Percentiles rank a stretch among this genome's conserved stretches.
Conservation (phyloP, 2,113 vertebrate species). For the Orycteropus afer region DNA sequence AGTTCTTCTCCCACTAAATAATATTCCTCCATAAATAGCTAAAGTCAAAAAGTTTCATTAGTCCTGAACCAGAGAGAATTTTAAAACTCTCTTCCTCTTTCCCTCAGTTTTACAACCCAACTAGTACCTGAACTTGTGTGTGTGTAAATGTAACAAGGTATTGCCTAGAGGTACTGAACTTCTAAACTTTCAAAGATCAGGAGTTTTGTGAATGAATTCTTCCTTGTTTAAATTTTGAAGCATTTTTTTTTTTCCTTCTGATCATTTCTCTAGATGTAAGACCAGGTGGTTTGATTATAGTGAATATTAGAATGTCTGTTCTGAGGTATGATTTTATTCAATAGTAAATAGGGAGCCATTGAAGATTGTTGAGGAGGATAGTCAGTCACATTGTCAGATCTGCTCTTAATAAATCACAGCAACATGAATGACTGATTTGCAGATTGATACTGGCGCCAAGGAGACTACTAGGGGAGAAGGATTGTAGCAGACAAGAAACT, state of each 20-base stretch:
- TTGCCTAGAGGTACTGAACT: background rate
- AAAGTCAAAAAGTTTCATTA: background rate
- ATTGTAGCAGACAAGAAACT: background rate
- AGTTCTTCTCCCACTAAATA: too few species aligned
- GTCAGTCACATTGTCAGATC: background rate
- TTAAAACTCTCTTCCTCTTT: background rate
- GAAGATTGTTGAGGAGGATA: background rate
- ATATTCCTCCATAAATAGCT: background rate
- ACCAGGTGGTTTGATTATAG: background rate
- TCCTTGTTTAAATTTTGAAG: background rate
- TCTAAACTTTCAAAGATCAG: background rate
- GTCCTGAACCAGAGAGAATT: background rate
- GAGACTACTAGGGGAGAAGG: background rate
- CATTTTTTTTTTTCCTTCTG: background rate
- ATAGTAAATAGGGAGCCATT: background rate
- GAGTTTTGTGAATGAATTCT: background rate
- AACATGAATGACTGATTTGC: fast-evolving
- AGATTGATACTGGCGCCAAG: too few species aligned
- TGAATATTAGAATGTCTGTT: background rate
- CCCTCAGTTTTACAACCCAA: background rate
- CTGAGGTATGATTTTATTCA: background rate
- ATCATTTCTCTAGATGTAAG: background rate
- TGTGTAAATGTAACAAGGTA: background rate
- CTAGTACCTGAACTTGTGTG: background rate
- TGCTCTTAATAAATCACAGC: background rate